Conservation (phyloP, 2,113 vertebrate species). For the Todiramphus chloris region DNA sequence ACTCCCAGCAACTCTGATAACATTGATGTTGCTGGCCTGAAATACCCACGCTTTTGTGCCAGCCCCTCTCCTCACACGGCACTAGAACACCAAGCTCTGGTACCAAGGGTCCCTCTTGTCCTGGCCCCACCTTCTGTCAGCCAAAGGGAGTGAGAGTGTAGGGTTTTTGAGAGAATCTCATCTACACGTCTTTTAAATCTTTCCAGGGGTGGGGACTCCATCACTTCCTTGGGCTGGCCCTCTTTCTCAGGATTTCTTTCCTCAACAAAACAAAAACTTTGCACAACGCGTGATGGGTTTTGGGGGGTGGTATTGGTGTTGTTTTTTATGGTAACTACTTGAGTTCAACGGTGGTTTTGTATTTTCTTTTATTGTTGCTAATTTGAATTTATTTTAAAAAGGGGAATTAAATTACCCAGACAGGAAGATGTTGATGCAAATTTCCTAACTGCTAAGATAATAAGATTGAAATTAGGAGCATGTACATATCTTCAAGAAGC, state of each 20-base stretch:
- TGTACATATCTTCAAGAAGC: constrained; percentile 24
- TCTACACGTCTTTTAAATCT: no score
- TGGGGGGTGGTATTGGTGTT: not conserved
- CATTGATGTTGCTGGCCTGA: not conserved
- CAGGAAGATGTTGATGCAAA: constrained; percentile 54
- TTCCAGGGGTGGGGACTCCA: no score
- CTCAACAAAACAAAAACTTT: not conserved
- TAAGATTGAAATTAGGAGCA: constrained; percentile 50
- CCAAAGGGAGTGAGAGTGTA: not conserved
- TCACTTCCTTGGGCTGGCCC: not conserved
- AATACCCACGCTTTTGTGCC: not conserved
- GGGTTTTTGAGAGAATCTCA: not conserved
- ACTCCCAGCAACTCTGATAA: not conserved
- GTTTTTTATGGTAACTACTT: not conserved
- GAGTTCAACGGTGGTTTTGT: not conserved
- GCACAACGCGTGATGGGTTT: not conserved
- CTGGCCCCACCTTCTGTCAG: not conserved
- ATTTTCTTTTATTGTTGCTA: constrained; percentile 46
- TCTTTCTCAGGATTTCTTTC: not conserved
- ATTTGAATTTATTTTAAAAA: constrained; percentile 57
- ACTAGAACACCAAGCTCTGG: not conserved
- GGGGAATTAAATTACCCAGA: constrained; percentile 46
- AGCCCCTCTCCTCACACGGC: not conserved
- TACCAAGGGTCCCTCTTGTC: not conserved
- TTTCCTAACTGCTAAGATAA: constrained; percentile 42